Evolutionary conservation across 1,140 invertebrate species (phyloP), one percentile per base, ranked within the genome.

Genomic region (Atta cephalotes): DNA sequence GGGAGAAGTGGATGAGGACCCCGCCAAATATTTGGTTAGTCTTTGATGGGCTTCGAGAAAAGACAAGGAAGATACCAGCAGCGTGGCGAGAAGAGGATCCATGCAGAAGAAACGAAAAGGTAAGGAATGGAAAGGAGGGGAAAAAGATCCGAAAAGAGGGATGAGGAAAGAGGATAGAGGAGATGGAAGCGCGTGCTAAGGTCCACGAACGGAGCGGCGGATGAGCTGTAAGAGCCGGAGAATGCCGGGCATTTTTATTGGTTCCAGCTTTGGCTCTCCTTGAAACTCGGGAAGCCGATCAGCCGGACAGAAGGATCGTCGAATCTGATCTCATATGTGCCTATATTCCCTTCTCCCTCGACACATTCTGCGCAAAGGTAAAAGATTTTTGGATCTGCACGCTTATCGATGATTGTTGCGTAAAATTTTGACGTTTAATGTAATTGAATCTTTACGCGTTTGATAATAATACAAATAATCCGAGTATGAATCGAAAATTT

Each of bases 21-120:
- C 95, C 93, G 94, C 91, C 93, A 95, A 95, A 95, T 95, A 95
- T 95, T 95, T 95, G 93, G 90, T 88, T 89, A 92, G 89, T 93
- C 89, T 90, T 91, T 91, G 90, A 91, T 91, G 90, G 90, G 90
- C 90, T 91, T 81, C 71, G 89, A 68, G 85, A 87, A 91, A 89
- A 81, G 79, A 87, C 84, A 89, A 85, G 87, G 88, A 74, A 87
- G 84, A 82, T 84, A 90, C 81, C 53, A 58, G 76, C 25, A 58
- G 45, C 70, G 71, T 81, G 86, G 87, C 85, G 82, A 88, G 72
- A 90, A 87, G 87, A 74, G 66, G 62, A 79, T 82, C 35, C 86
- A 65, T 31, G 56, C 56, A 28, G 71, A 62, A 31, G 28, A 62
- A 72, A 79, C 86, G 39, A 74, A 60, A 58, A 85, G 74, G 82